Percentiles rank a stretch among this genome's conserved stretches.
Evolutionary conservation across 2,113 vertebrate species (phyloP).

Genomic region (Prionailurus bengalensis): DNA sequence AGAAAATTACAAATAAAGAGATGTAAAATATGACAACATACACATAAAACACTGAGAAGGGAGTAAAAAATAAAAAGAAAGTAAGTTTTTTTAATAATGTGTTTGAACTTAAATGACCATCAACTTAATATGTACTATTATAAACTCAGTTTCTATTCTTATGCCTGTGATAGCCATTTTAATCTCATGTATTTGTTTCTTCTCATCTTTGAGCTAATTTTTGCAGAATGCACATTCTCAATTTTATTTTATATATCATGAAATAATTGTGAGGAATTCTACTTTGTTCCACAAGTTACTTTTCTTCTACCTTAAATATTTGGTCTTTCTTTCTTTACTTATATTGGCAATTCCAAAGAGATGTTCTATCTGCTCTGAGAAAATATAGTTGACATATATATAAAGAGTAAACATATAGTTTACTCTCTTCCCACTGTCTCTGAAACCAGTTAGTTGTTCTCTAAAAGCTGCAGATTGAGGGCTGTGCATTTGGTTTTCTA

Average conservation of each 20-base stretch:
- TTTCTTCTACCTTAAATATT: background rate
- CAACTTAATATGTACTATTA: background rate
- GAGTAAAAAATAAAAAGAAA: background rate
- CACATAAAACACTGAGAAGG: background rate
- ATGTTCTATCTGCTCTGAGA: background rate
- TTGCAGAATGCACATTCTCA: background rate
- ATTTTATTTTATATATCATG: background rate
- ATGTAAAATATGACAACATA: background rate
- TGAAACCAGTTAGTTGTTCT: background rate
- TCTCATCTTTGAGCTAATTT: background rate
- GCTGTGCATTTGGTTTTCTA: background rate
- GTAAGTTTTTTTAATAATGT: background rate
- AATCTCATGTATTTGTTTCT: background rate
- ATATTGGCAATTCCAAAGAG: background rate
- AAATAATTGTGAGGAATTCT: background rate
- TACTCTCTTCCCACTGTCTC: background rate
- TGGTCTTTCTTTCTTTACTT: background rate
- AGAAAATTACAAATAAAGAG: background rate
- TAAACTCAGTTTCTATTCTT: background rate
- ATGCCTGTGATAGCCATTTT: background rate
- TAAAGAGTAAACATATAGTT: background rate
- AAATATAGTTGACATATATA: background rate
- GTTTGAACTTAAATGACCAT: background rate
- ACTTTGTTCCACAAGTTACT: background rate
- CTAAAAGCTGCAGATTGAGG: background rate